A percentile compares a stretch with the other conserved stretches of the same genome.
Evolutionary conservation across 2,888 invertebrate genomes (phyloP).

Genomic region (Orthosia incerta): DNA sequence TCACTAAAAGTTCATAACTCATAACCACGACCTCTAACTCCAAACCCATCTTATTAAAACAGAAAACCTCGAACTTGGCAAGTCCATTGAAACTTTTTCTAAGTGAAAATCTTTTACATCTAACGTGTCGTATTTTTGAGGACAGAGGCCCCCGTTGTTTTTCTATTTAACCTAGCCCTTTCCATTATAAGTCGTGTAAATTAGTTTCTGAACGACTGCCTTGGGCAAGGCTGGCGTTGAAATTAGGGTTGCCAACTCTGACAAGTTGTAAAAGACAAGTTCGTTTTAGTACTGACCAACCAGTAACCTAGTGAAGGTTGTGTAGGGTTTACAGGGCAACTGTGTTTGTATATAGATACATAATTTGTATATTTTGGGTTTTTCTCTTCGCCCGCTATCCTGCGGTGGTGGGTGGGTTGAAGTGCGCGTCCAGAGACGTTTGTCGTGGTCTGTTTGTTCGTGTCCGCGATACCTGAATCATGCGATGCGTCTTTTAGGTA

Average conservation of each 20-base stretch:
- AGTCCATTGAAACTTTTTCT: slow-evolving; percentile 60
- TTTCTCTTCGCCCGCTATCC: too few relatives aligned
- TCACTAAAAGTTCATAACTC: neutral
- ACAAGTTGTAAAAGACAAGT: slow-evolving; percentile 44
- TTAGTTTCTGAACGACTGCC: slow-evolving; percentile 68
- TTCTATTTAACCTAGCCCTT: slow-evolving; percentile 64
- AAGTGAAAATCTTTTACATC: slow-evolving; percentile 63
- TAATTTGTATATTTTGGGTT: too few relatives aligned
- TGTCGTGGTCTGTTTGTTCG: too few relatives aligned
- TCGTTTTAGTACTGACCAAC: slow-evolving; percentile 43
- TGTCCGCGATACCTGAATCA: too few relatives aligned
- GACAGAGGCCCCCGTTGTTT: slow-evolving; percentile 46
- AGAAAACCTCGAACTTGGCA: slow-evolving; percentile 37
- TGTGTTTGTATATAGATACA: neutral
- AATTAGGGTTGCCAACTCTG: slow-evolving; percentile 34
- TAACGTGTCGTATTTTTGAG: slow-evolving; percentile 52
- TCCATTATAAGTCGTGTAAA: slow-evolving; percentile 71
- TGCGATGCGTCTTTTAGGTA: too few relatives aligned
- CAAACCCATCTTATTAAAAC: neutral
- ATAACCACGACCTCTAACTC: neutral
- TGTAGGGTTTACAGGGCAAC: neutral
- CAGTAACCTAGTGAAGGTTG: slow-evolving; percentile 16
- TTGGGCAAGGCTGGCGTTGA: slow-evolving; percentile 54
- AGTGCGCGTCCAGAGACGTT: too few relatives aligned
- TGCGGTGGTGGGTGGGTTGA: too few relatives aligned